Conservation (phyloP, 2,797 vertebrate species). For the Cottoperca gobio region DNA sequence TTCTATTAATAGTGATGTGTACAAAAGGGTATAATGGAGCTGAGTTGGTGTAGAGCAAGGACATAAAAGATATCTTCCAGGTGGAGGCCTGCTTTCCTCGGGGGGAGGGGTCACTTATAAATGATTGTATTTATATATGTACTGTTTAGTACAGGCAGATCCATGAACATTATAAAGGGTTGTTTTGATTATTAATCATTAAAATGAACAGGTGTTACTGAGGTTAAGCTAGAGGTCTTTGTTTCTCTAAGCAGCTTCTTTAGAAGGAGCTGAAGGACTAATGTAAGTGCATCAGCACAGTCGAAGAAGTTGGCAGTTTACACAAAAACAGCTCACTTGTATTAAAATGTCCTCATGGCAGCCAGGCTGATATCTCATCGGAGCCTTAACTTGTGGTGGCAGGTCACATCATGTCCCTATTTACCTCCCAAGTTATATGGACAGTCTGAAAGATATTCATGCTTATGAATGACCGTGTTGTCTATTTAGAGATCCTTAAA, state of each 20-base stretch:
- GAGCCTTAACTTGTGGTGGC: conserved; percentile 9
- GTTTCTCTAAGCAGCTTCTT: background rate
- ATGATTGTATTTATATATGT: too few species aligned
- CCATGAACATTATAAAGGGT: background rate
- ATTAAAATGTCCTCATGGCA: conserved; percentile 49
- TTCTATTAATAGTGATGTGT: background rate
- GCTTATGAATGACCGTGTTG: background rate
- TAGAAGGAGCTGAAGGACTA: background rate
- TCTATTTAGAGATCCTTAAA: background rate
- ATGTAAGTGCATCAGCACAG: too few species aligned
- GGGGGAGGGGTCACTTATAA: too few species aligned
- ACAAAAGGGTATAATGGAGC: background rate
- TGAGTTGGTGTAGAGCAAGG: background rate
- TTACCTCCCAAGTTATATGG: background rate
- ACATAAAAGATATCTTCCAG: background rate
- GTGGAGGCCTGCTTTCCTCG: background rate
- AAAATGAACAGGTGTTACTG: background rate
- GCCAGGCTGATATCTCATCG: conserved; percentile 11
- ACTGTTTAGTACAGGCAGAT: background rate
- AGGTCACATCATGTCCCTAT: conserved; percentile 7
- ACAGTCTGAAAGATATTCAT: background rate
- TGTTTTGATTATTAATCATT: background rate
- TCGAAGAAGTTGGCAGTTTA: conserved; percentile 16
- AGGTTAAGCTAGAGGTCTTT: background rate
- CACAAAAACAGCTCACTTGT: conserved; percentile 22